phyloP scores from a whole-genome alignment of 2,113 vertebrate species.

The Osmerus mordax region DNA sequence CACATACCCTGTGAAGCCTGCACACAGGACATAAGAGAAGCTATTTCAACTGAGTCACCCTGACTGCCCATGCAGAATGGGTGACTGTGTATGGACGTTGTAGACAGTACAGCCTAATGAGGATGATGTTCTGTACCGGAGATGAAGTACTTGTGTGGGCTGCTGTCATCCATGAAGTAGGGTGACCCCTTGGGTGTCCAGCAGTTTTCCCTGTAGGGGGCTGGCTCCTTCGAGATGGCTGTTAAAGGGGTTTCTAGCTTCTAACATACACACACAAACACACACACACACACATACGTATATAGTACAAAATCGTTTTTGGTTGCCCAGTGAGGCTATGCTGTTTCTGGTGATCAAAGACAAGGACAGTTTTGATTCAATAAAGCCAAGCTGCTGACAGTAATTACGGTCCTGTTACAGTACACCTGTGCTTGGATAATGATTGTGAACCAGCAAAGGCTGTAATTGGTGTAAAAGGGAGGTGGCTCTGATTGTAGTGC shows the following conservation, averaged over 20 bases:
- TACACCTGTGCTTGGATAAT: not conserved
- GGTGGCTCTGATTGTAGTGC: constrained; percentile 18
- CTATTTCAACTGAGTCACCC: constrained; percentile 1
- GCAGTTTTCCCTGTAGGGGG: constrained; percentile 10
- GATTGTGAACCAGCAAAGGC: constrained; percentile 17
- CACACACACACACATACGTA: not conserved
- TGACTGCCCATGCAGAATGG: not conserved
- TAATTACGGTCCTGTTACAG: not conserved
- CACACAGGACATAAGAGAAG: not conserved
- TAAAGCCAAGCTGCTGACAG: not conserved
- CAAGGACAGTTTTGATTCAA: not conserved
- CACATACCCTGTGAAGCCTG: constrained; percentile 75
- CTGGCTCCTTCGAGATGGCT: constrained; percentile 31
- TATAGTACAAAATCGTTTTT: not conserved
- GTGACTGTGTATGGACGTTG: too few relatives aligned
- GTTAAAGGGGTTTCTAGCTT: constrained; percentile 35
- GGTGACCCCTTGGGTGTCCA: constrained; percentile 58
- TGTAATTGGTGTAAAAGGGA: constrained; percentile 25
- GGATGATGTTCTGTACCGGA: constrained; percentile 64
- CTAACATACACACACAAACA: constrained; percentile 23
- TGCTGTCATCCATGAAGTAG: constrained; percentile 70
- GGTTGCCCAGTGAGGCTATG: not conserved
- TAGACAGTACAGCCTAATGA: too few relatives aligned
- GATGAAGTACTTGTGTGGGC: constrained; percentile 77
- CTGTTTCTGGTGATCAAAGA: not conserved